A percentile compares a stretch with the other conserved stretches of the same genome.
These are phyloP conservation scores for Drosophila miranda DNA, from an alignment of 1,140 invertebrate species.

Conservation along the genomic window DNA sequence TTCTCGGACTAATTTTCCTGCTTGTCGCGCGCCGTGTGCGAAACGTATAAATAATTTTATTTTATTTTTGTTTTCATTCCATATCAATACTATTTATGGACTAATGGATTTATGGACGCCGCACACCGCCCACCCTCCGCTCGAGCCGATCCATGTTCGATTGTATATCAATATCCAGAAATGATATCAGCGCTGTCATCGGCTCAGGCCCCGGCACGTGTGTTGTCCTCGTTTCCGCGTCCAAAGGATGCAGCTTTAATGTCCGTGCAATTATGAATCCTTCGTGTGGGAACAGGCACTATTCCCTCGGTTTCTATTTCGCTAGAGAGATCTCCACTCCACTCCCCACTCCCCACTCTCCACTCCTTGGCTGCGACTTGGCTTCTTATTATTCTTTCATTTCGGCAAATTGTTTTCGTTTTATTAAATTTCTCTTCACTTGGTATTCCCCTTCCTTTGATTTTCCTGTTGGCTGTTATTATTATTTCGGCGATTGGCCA, in stretches of 20 bases:
- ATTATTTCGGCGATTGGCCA: slow-evolving; percentile 67
- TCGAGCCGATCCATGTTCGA: slow-evolving; percentile 26
- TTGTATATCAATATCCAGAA: slow-evolving; percentile 61
- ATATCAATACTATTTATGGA: slow-evolving; percentile 76
- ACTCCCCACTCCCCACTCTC: slow-evolving; percentile 5
- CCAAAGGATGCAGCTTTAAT: slow-evolving; percentile 40
- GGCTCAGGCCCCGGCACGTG: slow-evolving; percentile 49
- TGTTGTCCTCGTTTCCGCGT: slow-evolving; percentile 60
- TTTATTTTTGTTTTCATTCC: slow-evolving; percentile 62
- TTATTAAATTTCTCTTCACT: slow-evolving; percentile 80
- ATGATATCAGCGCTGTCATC: slow-evolving; percentile 56
- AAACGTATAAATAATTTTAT: slow-evolving; percentile 79
- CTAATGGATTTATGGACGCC: slow-evolving; percentile 75
- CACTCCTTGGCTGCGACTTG: slow-evolving; percentile 16
- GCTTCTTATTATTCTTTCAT: slow-evolving; percentile 80
- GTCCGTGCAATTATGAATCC: slow-evolving; percentile 58
- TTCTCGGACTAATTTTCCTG: slow-evolving; percentile 75
- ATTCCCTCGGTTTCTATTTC: background rate
- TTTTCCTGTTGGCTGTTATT: slow-evolving; percentile 38
- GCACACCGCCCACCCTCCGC: slow-evolving; percentile 1
- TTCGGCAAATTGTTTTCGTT: slow-evolving; percentile 81
- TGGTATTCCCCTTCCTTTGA: slow-evolving; percentile 48
- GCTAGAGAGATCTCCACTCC: no score
- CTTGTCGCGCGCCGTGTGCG: slow-evolving; percentile 64
- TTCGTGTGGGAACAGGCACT: slow-evolving; percentile 52